Percentiles rank a stretch among this genome's conserved stretches.
Conservation (phyloP, 1,140 invertebrate genomes). For the Agraylea sexmaculata region DNA sequence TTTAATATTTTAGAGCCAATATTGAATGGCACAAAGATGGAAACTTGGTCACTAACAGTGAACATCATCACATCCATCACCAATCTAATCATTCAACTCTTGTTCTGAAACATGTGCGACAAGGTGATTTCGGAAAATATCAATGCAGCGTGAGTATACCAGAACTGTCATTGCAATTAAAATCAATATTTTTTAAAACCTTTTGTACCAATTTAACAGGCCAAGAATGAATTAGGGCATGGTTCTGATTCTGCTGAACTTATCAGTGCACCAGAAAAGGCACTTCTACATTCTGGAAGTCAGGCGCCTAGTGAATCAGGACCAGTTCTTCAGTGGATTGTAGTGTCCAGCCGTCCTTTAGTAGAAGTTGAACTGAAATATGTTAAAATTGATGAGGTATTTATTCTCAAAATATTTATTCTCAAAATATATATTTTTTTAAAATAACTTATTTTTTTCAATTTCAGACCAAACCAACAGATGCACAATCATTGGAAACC, state of each 20-base stretch:
- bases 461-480: slow-evolving; percentile 14
- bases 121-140: slow-evolving; percentile 18
- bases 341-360: slow-evolving; percentile 17
- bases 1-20: slow-evolving; percentile 11
- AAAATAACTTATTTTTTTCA: no score
- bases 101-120: slow-evolving; percentile 10
- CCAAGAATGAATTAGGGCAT: slow-evolving; percentile 11
- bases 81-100: slow-evolving; percentile 15
- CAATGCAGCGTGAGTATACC: slow-evolving; percentile 14
- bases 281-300: slow-evolving; percentile 9
- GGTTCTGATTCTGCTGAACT: slow-evolving; percentile 3
- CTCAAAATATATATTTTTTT: no score
- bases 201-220: slow-evolving; percentile 10
- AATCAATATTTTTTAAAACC: slow-evolving; percentile 3
- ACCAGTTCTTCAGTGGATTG: slow-evolving; percentile 13
- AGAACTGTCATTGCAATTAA: background rate
- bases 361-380: slow-evolving; percentile 16
- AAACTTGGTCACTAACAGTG: background rate
- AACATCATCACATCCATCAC: slow-evolving; percentile 11
- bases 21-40: slow-evolving; percentile 14
- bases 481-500: background rate
- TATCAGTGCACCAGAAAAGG: slow-evolving; percentile 10
- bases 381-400: slow-evolving; percentile 19
- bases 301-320: slow-evolving; percentile 9
- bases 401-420: no score